These are phyloP conservation scores for Troides helena DNA, from an alignment of 2,888 invertebrate species.

Conservation along the genomic window DNA sequence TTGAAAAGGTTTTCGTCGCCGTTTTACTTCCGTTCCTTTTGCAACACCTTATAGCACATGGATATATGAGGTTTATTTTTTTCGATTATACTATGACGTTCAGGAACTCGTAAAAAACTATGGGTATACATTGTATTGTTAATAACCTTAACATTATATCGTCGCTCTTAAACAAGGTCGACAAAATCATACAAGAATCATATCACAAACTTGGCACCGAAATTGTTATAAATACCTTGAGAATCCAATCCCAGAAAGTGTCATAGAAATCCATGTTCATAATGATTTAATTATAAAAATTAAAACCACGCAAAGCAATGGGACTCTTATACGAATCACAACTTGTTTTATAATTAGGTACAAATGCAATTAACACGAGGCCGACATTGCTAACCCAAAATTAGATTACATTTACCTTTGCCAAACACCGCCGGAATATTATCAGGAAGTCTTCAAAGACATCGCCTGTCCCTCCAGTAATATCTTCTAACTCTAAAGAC, in stretches of 20 bases:
- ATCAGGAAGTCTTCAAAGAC: conserved; percentile 87
- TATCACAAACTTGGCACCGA: conserved; percentile 17
- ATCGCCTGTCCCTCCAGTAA: conserved; percentile 82
- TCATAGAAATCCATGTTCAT: conserved; percentile 59
- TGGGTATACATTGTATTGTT: too few species aligned
- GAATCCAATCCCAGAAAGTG: conserved; percentile 57
- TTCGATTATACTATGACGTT: too few species aligned
- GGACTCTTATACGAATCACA: conserved; percentile 8
- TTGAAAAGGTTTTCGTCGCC: too few species aligned
- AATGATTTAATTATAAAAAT: conserved; percentile 8
- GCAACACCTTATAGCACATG: too few species aligned
- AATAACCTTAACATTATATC: too few species aligned
- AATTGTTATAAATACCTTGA: conserved; percentile 49
- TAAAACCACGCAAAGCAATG: conserved; percentile 12
- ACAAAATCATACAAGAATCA: conserved; percentile 1
- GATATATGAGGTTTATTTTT: too few species aligned
- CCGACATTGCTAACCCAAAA: conserved; percentile 54
- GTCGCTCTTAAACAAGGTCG: conserved; percentile 10
- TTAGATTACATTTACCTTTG: conserved; percentile 83
- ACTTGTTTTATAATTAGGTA: conserved; percentile 25
- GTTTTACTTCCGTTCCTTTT: too few species aligned
- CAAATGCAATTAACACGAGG: conserved; percentile 36
- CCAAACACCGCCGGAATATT: conserved; percentile 84
- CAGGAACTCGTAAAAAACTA: too few species aligned
- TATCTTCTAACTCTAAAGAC: conserved; percentile 84